Percentiles rank a stretch among this genome's conserved stretches.
Evolutionary conservation across 23 tunicate species (phyloP).

Genomic region (Styela plicata): DNA sequence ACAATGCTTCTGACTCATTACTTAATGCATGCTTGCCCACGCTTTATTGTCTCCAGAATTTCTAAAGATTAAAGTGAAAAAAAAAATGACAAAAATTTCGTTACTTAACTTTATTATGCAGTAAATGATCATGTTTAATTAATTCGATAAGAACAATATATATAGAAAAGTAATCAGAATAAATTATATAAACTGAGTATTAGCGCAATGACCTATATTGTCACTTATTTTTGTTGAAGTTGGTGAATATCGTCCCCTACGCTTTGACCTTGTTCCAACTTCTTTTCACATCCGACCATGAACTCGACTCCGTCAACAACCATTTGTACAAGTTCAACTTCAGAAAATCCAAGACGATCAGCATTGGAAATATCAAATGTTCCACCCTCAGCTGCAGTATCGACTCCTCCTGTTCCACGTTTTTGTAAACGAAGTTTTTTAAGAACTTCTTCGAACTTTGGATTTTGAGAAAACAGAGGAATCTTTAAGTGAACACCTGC

Average conservation of each 20-base stretch:
- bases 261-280: conserved; percentile 18
- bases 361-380: conserved; percentile 54
- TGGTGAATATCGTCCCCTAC: conserved; percentile 1
- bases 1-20: no score
- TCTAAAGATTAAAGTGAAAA: background rate
- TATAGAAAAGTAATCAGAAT: background rate
- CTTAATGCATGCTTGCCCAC: no score
- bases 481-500: conserved; percentile 95
- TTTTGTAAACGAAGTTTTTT: conserved; percentile 91
- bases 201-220: no score
- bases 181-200: no score
- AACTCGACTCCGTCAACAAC: conserved; percentile 55
- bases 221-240: conserved; percentile 7
- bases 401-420: conserved; percentile 92
- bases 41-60: background rate
- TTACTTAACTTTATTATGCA: background rate
- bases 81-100: no score
- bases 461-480: conserved; percentile 59
- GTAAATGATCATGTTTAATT: background rate
- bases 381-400: conserved; percentile 55
- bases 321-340: conserved; percentile 66
- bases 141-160: background rate
- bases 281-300: conserved; percentile 49
- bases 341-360: conserved; percentile 64
- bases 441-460: conserved; percentile 77